phyloP scores from a whole-genome alignment of 2,113 vertebrate genomes.

The Thoracochromis brauschi region DNA sequence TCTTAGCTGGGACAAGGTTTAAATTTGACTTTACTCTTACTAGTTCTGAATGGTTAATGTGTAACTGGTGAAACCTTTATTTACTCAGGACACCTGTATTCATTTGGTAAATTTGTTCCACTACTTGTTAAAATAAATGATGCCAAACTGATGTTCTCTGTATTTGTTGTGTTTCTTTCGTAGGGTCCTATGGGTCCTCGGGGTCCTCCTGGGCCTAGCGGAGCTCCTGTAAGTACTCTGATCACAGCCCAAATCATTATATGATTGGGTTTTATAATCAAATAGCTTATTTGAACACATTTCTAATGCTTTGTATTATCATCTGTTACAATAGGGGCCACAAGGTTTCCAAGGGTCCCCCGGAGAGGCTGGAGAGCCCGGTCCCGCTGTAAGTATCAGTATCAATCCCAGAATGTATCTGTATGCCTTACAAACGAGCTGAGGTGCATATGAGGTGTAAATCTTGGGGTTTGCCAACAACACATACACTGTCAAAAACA shows the following conservation, averaged over 20 bases:
- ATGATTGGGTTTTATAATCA: neutral
- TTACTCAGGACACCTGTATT: neutral
- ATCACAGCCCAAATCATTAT: neutral
- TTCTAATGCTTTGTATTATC: neutral
- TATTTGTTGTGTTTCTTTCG: neutral
- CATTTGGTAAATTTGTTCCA: neutral
- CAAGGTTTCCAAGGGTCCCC: slow-evolving; percentile 93
- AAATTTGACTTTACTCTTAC: neutral
- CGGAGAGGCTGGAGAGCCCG: slow-evolving; percentile 89
- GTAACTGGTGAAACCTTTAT: neutral
- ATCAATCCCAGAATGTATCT: neutral
- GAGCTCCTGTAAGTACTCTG: slow-evolving; percentile 82
- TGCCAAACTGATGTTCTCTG: neutral
- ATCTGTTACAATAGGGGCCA: slow-evolving; percentile 75
- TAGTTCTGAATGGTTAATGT: neutral
- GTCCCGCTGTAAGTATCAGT: slow-evolving; percentile 79
- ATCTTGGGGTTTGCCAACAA: neutral
- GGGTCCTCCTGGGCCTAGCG: slow-evolving; percentile 85
- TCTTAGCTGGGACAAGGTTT: neutral
- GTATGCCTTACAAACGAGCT: neutral
- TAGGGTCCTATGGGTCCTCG: slow-evolving; percentile 96
- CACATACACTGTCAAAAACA: neutral
- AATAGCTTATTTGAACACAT: neutral
- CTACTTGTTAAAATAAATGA: neutral
- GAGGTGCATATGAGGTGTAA: neutral